A percentile compares a stretch with the other conserved stretches of the same genome.
These are phyloP conservation scores for Incurvaria masculella DNA, from an alignment of 2,888 invertebrate species.

Conservation along the genomic window DNA sequence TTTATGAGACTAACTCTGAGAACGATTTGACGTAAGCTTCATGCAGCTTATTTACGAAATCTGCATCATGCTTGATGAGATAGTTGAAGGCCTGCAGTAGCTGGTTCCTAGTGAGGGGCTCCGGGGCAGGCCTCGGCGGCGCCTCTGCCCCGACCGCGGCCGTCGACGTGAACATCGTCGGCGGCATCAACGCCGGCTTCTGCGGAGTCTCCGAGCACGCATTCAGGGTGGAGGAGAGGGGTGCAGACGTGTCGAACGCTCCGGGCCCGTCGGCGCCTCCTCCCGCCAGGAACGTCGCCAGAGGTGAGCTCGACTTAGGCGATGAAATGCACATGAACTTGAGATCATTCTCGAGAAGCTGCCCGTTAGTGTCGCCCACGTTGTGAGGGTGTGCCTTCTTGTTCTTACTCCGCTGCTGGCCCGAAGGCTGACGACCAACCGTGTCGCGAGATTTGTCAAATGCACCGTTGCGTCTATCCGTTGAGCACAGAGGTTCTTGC, in stretches of 20 bases:
- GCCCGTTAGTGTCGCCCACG: not conserved
- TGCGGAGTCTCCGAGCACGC: slow-evolving; percentile 42
- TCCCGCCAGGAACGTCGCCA: slow-evolving; percentile 47
- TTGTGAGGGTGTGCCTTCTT: not conserved
- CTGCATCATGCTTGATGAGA: slow-evolving; percentile 81
- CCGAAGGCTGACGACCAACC: slow-evolving; percentile 7
- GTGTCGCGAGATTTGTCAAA: not conserved
- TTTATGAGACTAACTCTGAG: slow-evolving; percentile 57
- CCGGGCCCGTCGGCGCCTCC: not conserved
- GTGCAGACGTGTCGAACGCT: not conserved
- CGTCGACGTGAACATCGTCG: slow-evolving; percentile 76
- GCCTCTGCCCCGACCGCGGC: slow-evolving; percentile 39
- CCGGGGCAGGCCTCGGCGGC: slow-evolving; percentile 40
- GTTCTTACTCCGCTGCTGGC: too few species aligned
- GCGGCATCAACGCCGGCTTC: slow-evolving; percentile 79
- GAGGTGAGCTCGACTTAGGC: slow-evolving; percentile 53
- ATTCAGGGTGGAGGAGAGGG: slow-evolving; percentile 18
- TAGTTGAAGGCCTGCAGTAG: slow-evolving; percentile 86
- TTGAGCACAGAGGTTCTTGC: slow-evolving; percentile 41
- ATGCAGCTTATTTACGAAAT: slow-evolving; percentile 85
- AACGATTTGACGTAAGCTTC: slow-evolving; percentile 90
- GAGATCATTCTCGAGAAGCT: slow-evolving; percentile 46
- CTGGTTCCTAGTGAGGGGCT: slow-evolving; percentile 84
- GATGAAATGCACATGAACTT: slow-evolving; percentile 54
- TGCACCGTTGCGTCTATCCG: not conserved